These are phyloP conservation scores for Prosapia bicincta DNA, from an alignment of 2,888 invertebrate genomes.

Conservation along the genomic window DNA sequence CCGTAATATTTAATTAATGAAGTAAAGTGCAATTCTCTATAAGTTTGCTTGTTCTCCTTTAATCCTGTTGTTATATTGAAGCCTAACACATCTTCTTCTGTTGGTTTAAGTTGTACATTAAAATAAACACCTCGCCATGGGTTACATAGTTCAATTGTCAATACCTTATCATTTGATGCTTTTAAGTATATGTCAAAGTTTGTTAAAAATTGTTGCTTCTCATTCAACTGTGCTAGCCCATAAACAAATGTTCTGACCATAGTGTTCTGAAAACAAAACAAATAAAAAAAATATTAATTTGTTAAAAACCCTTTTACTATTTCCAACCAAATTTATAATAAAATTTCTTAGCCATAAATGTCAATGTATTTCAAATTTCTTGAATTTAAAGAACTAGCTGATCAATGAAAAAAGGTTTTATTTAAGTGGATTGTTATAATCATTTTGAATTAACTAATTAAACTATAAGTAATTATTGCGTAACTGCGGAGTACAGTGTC, in stretches of 20 bases:
- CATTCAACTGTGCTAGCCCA: conserved; percentile 16
- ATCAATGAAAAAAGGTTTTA: too few species aligned
- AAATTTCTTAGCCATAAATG: too few species aligned
- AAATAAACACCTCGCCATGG: conserved; percentile 4
- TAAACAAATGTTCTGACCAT: neutral
- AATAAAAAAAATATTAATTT: too few species aligned
- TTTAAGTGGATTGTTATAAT: too few species aligned
- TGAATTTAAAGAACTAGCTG: too few species aligned
- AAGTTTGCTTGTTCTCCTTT: neutral
- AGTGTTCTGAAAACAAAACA: neutral
- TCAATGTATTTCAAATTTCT: too few species aligned
- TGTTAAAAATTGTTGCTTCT: conserved; percentile 4
- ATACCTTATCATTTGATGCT: neutral
- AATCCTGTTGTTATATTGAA: neutral
- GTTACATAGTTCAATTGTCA: neutral
- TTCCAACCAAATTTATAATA: too few species aligned
- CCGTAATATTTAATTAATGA: neutral
- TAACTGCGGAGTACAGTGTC: too few species aligned
- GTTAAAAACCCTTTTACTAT: too few species aligned
- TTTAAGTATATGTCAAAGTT: neutral
- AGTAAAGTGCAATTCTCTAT: neutral
- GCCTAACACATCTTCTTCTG: neutral
- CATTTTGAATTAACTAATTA: too few species aligned
- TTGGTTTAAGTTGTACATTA: neutral
- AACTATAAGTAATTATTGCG: too few species aligned